These are phyloP conservation scores for Myoxocephalus aenaeus DNA, from an alignment of 2,797 vertebrate genomes.

Conservation along the genomic window DNA sequence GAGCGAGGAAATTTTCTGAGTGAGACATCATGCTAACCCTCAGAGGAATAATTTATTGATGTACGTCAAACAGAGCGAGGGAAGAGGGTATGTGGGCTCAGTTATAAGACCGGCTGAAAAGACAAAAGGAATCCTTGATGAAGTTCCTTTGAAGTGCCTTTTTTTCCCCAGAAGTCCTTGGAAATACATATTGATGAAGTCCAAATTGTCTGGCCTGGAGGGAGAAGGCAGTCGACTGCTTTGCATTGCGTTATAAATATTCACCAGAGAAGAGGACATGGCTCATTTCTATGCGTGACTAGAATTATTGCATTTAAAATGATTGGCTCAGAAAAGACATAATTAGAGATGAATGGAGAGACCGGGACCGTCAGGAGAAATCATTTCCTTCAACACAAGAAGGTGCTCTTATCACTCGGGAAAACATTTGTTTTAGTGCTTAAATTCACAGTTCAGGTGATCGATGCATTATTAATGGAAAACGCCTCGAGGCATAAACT, in stretches of 20 bases:
- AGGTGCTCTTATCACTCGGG: slow-evolving; percentile 27
- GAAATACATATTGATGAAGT: slow-evolving; percentile 99
- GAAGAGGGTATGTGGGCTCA: slow-evolving; percentile 43
- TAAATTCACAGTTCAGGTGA: slow-evolving; percentile 18
- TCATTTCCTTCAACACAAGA: slow-evolving; percentile 31
- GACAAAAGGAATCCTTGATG: slow-evolving; percentile 98
- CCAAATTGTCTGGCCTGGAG: slow-evolving; percentile 96
- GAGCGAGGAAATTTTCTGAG: slow-evolving; percentile 83
- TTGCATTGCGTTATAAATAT: slow-evolving; percentile 95
- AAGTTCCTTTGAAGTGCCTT: slow-evolving; percentile 98
- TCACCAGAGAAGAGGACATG: slow-evolving; percentile 88
- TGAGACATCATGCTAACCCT: slow-evolving; percentile 91
- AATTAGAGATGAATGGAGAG: slow-evolving; percentile 85
- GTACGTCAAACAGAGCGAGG: slow-evolving; percentile 84
- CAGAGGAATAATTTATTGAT: slow-evolving; percentile 94
- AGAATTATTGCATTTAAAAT: slow-evolving; percentile 89
- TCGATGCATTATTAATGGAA: slow-evolving; percentile 43
- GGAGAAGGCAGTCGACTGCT: slow-evolving; percentile 91
- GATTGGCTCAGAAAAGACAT: slow-evolving; percentile 87
- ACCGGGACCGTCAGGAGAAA: slow-evolving; percentile 59
- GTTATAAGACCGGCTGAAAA: slow-evolving; percentile 88
- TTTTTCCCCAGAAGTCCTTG: slow-evolving; percentile 97
- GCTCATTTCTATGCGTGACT: slow-evolving; percentile 89
- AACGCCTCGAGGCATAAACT: slow-evolving; percentile 27
- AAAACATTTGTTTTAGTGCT: slow-evolving; percentile 44